A percentile compares a stretch with the other conserved stretches of the same genome.
These are phyloP conservation scores for Tenthredo livida DNA, from an alignment of 2,888 invertebrate genomes.

Conservation along the genomic window DNA sequence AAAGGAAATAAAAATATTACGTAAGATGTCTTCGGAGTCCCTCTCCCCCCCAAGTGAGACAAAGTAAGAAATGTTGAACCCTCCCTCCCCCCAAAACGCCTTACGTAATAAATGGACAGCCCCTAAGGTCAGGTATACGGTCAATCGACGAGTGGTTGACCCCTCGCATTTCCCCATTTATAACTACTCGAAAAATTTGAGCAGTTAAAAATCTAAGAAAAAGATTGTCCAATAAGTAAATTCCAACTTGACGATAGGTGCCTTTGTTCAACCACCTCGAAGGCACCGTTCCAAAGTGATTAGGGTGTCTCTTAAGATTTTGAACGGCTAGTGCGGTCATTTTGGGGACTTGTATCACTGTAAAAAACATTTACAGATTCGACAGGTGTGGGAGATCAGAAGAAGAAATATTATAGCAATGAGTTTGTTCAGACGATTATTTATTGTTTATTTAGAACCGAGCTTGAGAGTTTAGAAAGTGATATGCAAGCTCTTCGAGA, in stretches of 20 bases:
- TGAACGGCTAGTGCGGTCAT: neutral
- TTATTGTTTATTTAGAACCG: slow-evolving; percentile 54
- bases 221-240: neutral
- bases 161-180: neutral
- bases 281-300: no score
- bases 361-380: neutral
- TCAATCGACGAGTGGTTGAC: no score
- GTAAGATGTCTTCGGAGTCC: no score
- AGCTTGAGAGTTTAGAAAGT: slow-evolving; percentile 69
- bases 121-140: no score
- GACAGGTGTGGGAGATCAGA: neutral
- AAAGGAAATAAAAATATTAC: no score
- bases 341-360: neutral
- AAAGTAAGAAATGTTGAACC: no score
- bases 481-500: slow-evolving; percentile 71
- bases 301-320: neutral
- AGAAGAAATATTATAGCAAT: neutral
- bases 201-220: neutral
- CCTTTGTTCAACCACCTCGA: no score
- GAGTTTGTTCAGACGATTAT: neutral
- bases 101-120: no score
- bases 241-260: no score
- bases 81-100: no score
- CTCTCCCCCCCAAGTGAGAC: no score
- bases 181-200: neutral